Evolutionary conservation across 2,113 vertebrate species (phyloP).

Genomic region (Aptenodytes forsteri): DNA sequence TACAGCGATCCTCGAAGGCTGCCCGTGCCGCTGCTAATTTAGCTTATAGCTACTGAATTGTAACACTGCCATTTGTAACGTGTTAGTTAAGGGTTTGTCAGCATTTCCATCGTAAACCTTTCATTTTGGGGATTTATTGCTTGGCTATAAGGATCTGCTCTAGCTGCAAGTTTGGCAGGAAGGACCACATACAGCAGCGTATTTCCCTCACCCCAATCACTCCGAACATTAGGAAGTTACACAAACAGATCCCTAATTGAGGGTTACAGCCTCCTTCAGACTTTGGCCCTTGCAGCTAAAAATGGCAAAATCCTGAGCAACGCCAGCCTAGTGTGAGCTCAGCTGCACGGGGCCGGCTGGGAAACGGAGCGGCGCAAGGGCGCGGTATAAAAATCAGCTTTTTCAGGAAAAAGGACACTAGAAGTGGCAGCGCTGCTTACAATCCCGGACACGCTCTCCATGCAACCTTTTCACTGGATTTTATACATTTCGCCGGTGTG

Average conservation of each 20-base stretch:
- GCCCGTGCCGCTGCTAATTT: not conserved
- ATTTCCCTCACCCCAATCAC: not conserved
- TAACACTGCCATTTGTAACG: fast-evolving
- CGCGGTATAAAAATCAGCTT: not conserved
- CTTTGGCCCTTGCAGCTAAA: not conserved
- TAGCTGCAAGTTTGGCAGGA: not conserved
- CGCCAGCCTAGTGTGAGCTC: not conserved
- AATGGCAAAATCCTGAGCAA: not conserved
- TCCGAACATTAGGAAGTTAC: not conserved
- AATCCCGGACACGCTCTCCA: fast-evolving
- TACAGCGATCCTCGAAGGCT: not conserved
- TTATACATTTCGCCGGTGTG: not conserved
- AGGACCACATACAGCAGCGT: fast-evolving
- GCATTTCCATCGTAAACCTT: not conserved
- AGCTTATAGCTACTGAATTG: not conserved
- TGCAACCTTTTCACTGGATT: not conserved
- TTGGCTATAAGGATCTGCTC: not conserved
- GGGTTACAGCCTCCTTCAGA: not conserved
- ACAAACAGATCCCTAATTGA: not conserved
- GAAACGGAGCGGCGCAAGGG: fast-evolving
- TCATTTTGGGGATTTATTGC: not conserved
- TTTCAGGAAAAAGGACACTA: not conserved
- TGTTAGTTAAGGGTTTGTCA: not conserved
- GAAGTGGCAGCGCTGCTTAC: not conserved
- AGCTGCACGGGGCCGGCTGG: not conserved